Evolutionary conservation across 1,140 invertebrate genomes (phyloP).

Genomic region (Orussus abietinus): DNA sequence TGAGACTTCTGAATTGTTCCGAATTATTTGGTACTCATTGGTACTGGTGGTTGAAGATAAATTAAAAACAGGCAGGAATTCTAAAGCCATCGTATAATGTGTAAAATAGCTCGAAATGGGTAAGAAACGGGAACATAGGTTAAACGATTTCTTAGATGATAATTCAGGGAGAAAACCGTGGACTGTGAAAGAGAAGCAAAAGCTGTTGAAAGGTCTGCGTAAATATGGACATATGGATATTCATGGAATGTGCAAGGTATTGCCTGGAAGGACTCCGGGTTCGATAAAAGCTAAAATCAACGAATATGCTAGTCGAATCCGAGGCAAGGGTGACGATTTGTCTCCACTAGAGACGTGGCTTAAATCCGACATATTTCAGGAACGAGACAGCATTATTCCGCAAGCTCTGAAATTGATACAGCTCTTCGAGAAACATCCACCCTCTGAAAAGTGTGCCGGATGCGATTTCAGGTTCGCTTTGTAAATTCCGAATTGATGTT

Average conservation of each 20-base stretch:
- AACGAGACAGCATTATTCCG: constrained; percentile 16
- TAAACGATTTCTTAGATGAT: too few relatives aligned
- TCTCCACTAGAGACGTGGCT: constrained; percentile 27
- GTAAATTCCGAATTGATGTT: background rate
- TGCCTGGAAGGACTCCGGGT: constrained; percentile 14
- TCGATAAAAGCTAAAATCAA: constrained; percentile 17
- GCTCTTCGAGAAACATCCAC: constrained; percentile 25
- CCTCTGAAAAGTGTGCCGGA: constrained; percentile 14
- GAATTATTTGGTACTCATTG: too few relatives aligned
- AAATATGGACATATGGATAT: constrained; percentile 22
- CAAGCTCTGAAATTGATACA: constrained; percentile 28
- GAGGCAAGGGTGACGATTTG: constrained; percentile 3
- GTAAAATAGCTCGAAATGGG: too few relatives aligned
- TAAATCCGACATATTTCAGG: constrained; percentile 17
- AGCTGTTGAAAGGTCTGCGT: constrained; percentile 21
- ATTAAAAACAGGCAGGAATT: too few relatives aligned
- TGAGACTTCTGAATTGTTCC: too few relatives aligned
- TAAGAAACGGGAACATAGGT: too few relatives aligned
- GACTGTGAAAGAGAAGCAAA: constrained; percentile 19
- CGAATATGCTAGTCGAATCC: constrained; percentile 7
- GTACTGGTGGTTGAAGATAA: too few relatives aligned
- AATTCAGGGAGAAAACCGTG: too few relatives aligned
- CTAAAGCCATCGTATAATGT: too few relatives aligned
- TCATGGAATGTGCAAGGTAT: constrained; percentile 9
- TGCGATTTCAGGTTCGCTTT: constrained; percentile 25